phyloP scores from a whole-genome alignment of 1,140 invertebrate genomes.

The Telenomus remus region DNA sequence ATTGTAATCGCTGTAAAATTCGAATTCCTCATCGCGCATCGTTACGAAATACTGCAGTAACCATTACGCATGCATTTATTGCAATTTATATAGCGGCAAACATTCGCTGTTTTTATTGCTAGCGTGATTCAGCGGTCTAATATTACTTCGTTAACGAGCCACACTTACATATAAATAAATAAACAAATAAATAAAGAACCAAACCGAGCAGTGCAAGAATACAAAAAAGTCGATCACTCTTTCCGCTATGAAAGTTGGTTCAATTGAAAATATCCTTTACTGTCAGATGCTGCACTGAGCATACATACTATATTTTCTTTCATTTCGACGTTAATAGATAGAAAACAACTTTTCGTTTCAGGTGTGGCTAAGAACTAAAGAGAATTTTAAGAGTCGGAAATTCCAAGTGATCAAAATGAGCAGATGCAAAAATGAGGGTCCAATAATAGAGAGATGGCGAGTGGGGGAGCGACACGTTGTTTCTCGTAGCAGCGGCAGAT shows the following conservation, averaged over 20 bases:
- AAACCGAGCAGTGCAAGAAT: too few species aligned
- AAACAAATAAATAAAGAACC: conserved; percentile 34
- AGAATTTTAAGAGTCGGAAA: not conserved
- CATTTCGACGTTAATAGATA: too few species aligned
- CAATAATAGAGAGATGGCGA: conserved; percentile 65
- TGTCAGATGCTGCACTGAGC: too few species aligned
- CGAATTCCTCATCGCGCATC: conserved; percentile 47
- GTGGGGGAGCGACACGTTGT: conserved; percentile 59
- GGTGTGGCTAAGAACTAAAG: too few species aligned
- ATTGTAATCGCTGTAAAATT: conserved; percentile 57
- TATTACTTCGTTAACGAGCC: conserved; percentile 58
- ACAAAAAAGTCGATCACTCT: too few species aligned
- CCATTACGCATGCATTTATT: conserved; percentile 53
- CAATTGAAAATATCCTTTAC: too few species aligned
- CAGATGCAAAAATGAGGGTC: conserved; percentile 52
- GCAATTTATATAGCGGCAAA: conserved; percentile 56
- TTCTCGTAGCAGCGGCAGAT: conserved; percentile 58
- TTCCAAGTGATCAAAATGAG: conserved; percentile 3
- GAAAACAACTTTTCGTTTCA: too few species aligned
- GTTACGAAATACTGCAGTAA: conserved; percentile 54
- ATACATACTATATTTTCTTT: too few species aligned
- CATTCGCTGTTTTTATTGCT: conserved; percentile 57
- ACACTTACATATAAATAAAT: conserved; percentile 52
- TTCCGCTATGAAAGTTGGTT: too few species aligned
- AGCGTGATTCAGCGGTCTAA: conserved; percentile 57